A percentile compares a stretch with the other conserved stretches of the same genome.
These are phyloP conservation scores for Troilus luridus DNA, from an alignment of 2,888 invertebrate species.

Conservation along the genomic window DNA sequence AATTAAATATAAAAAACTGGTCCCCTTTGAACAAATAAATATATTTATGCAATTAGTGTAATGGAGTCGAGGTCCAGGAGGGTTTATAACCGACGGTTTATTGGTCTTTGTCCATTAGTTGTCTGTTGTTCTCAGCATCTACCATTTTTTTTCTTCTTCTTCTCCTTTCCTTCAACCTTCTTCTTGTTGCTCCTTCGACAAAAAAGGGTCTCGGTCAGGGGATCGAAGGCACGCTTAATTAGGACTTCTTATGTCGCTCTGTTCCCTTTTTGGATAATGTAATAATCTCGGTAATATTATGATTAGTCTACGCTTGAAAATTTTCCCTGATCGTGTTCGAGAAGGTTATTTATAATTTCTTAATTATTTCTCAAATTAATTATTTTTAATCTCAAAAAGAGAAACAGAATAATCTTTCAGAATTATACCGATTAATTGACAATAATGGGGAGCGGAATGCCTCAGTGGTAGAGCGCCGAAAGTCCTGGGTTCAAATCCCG, in stretches of 20 bases:
- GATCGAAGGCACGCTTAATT: constrained; percentile 28
- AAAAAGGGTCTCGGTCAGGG: constrained; percentile 46
- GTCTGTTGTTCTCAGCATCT: constrained; percentile 18
- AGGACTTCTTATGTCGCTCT: constrained; percentile 33
- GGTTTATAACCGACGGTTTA: constrained; percentile 42
- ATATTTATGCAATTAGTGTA: constrained; percentile 46
- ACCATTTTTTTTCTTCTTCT: background rate
- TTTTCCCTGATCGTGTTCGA: background rate
- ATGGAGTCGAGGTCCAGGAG: constrained; percentile 1
- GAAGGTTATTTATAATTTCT: background rate
- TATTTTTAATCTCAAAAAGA: background rate
- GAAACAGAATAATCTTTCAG: too few species aligned
- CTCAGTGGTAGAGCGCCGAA: too few species aligned
- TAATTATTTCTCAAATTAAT: background rate
- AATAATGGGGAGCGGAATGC: too few species aligned
- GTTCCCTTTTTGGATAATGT: constrained; percentile 10
- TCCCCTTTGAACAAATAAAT: constrained; percentile 47
- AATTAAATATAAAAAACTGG: constrained; percentile 22
- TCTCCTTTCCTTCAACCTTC: background rate
- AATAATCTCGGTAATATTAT: background rate
- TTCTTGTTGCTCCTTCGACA: constrained; percentile 36
- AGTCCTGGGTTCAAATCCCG: too few species aligned
- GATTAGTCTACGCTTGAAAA: background rate
- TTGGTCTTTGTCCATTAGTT: constrained; percentile 46
- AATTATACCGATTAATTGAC: too few species aligned